Percentiles rank a stretch among this genome's conserved stretches.
Evolutionary conservation across 2,113 vertebrate genomes (phyloP).

Genomic region (Telmatochromis bifrenatus): DNA sequence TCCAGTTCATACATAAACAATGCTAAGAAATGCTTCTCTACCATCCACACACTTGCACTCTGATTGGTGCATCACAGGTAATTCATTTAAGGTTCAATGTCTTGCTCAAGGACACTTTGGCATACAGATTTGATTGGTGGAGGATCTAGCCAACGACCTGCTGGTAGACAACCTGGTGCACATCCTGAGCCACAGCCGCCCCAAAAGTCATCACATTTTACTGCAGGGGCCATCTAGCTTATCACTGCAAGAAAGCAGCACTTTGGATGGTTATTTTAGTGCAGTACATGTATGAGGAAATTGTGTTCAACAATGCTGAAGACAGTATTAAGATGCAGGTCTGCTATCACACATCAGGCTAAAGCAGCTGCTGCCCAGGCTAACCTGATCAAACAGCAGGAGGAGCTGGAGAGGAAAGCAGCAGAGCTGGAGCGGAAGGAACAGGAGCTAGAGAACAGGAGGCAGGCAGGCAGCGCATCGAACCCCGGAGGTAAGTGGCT

Average conservation of each 20-base stretch:
- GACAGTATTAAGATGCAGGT: neutral
- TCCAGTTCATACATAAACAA: neutral
- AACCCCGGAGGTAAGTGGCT: slow-evolving; percentile 10
- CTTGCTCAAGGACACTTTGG: neutral
- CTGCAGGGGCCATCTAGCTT: neutral
- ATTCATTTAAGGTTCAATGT: neutral
- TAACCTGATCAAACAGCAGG: slow-evolving; percentile 87
- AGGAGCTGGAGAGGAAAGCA: slow-evolving; percentile 91
- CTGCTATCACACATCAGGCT: slow-evolving; percentile 56
- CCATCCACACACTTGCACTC: neutral
- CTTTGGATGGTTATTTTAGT: neutral
- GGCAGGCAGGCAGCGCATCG: neutral
- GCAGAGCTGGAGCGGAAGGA: slow-evolving; percentile 92
- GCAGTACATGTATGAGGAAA: neutral
- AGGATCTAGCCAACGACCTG: neutral
- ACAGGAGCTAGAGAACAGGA: slow-evolving; percentile 78
- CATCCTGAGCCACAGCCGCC: neutral
- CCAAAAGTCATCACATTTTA: neutral
- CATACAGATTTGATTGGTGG: neutral
- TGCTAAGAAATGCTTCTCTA: neutral
- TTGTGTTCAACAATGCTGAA: neutral
- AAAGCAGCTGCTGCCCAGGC: slow-evolving; percentile 81
- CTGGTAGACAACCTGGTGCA: neutral
- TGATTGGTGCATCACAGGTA: neutral
- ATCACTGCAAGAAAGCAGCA: neutral